phyloP scores from a whole-genome alignment of 2,888 invertebrate species.

The Epirrhoe alternata region DNA sequence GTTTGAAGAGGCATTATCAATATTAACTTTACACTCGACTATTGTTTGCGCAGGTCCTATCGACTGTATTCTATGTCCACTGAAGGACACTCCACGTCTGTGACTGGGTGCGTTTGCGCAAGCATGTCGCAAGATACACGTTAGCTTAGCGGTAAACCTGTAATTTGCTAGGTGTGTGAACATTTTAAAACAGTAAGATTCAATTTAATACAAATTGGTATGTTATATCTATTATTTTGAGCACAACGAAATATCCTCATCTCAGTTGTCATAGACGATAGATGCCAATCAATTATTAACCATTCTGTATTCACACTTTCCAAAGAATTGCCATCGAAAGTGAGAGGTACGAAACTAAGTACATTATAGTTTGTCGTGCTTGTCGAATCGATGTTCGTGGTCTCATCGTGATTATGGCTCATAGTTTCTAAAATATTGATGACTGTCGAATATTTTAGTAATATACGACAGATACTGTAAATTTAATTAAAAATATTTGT shows the following conservation, averaged over 20 bases:
- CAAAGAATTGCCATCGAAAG: constrained; percentile 47
- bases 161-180: constrained; percentile 29
- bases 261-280: neutral
- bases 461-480: neutral
- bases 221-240: neutral
- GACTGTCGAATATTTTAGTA: neutral
- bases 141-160: constrained; percentile 25
- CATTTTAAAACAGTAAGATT: constrained; percentile 17
- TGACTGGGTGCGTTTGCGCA: constrained; percentile 50
- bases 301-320: constrained; percentile 14
- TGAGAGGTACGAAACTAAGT: constrained; percentile 51
- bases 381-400: constrained; percentile 62
- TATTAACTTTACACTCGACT: constrained; percentile 48
- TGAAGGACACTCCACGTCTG: constrained; percentile 53
- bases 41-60: constrained; percentile 47
- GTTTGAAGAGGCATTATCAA: constrained; percentile 37
- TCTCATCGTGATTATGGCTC: constrained; percentile 42
- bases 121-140: constrained; percentile 38
- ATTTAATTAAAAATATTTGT: no score
- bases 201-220: neutral
- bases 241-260: neutral
- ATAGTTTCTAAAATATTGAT: constrained; percentile 11
- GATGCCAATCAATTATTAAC: constrained; percentile 4
- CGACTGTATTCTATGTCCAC: constrained; percentile 22
- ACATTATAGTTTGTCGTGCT: constrained; percentile 50